Percentiles rank a stretch among this genome's conserved stretches.
These are phyloP conservation scores for Platysteira castanea DNA, from an alignment of 2,113 vertebrate species.

Conservation along the genomic window DNA sequence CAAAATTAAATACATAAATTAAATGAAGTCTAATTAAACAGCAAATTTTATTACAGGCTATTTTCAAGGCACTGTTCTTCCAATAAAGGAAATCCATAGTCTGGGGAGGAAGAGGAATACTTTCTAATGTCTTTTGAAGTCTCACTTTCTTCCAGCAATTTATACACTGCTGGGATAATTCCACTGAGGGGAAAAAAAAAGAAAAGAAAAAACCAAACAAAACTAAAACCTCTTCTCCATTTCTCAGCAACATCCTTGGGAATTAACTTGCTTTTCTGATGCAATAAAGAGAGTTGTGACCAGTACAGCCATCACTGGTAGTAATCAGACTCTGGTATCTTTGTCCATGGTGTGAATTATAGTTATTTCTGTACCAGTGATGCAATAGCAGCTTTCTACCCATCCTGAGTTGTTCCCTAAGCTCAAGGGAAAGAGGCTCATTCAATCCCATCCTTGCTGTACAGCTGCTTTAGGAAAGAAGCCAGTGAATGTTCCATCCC, in stretches of 20 bases:
- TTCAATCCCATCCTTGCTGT: conserved; percentile 7
- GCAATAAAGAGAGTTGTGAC: not conserved
- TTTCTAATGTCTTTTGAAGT: not conserved
- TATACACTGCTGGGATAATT: not conserved
- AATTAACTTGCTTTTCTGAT: not conserved
- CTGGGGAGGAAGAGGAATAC: not conserved
- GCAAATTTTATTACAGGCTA: conserved; percentile 1
- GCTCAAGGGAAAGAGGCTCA: conserved; percentile 6
- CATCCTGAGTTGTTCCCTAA: conserved; percentile 17
- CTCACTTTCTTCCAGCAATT: not conserved
- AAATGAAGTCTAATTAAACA: conserved; percentile 38
- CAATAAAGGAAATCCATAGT: conserved; percentile 37
- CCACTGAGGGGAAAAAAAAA: not conserved
- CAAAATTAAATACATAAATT: conserved; percentile 45
- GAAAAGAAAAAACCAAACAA: fast-evolving
- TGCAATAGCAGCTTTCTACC: conserved; percentile 28
- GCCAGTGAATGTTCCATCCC: conserved; percentile 1
- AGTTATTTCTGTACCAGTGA: conserved; percentile 6
- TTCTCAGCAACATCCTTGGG: not conserved
- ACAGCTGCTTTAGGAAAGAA: conserved; percentile 53
- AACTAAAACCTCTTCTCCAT: not conserved
- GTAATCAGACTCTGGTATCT: not conserved
- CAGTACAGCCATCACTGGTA: not conserved
- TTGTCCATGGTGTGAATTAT: not conserved
- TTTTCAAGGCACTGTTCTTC: conserved; percentile 20